Evolutionary conservation across 2,888 invertebrate genomes (phyloP).

Genomic region (Tachina lurida): DNA sequence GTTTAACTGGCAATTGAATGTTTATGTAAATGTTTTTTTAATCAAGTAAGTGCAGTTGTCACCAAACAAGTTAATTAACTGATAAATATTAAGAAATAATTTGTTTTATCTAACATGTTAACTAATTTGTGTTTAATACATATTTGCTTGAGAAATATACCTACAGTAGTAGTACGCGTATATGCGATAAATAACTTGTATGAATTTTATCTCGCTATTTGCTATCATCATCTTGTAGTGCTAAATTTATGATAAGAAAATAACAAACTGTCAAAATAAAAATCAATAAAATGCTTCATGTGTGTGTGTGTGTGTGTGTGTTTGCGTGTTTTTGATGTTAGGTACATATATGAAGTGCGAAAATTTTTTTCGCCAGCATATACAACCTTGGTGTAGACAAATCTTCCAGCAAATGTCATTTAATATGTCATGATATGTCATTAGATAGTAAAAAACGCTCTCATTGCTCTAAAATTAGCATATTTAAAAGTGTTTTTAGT

Average conservation of each 20-base stretch:
- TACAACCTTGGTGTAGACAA: constrained; percentile 54
- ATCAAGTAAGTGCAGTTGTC: constrained; percentile 46
- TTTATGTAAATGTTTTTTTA: not conserved
- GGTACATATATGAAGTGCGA: constrained; percentile 9
- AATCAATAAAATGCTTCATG: constrained; percentile 37
- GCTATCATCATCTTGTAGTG: constrained; percentile 16
- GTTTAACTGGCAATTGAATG: constrained; percentile 24
- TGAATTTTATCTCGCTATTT: constrained; percentile 27
- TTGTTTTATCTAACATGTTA: not conserved
- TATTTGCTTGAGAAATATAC: not conserved
- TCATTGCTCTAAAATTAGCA: not conserved
- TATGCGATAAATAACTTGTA: not conserved
- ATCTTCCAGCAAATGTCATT: constrained; percentile 35
- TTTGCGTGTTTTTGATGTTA: not conserved
- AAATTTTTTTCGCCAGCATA: constrained; percentile 45
- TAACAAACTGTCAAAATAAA: not conserved
- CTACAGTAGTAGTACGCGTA: too few relatives aligned
- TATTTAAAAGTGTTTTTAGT: not conserved
- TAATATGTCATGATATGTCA: constrained; percentile 43
- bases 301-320: not conserved
- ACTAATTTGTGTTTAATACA: not conserved
- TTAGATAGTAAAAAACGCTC: constrained; percentile 12
- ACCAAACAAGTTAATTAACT: constrained; percentile 24
- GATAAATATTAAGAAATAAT: constrained; percentile 6
- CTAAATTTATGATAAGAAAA: constrained; percentile 49